Conservation (phyloP, 1,140 invertebrate genomes). For the Limonius californicus region DNA sequence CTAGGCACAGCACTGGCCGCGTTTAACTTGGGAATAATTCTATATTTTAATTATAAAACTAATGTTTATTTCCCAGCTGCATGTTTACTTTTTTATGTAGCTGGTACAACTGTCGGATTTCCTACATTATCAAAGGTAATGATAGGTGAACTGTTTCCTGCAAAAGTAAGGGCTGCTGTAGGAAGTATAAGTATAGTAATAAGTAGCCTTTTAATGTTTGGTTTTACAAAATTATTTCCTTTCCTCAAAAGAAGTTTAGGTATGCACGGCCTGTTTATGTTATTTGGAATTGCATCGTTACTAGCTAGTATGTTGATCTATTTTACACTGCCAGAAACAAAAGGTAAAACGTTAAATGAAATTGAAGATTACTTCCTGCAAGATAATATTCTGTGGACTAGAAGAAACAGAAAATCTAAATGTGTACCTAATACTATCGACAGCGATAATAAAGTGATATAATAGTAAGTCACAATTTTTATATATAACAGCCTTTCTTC, state of each 20-base stretch:
- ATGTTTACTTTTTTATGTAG: conserved; percentile 63
- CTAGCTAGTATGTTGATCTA: conserved; percentile 62
- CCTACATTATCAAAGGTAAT: conserved; percentile 67
- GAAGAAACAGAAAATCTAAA: too few relatives aligned
- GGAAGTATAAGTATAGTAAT: conserved; percentile 66
- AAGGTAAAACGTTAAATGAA: conserved; percentile 71
- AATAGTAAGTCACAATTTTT: too few relatives aligned
- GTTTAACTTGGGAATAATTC: conserved; percentile 53
- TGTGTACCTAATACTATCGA: too few relatives aligned
- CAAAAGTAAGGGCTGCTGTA: conserved; percentile 48
- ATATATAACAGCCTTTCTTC: too few relatives aligned
- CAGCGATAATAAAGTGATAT: too few relatives aligned
- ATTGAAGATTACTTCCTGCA: conserved; percentile 75
- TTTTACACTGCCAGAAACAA: conserved; percentile 77
- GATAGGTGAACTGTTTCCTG: conserved; percentile 67
- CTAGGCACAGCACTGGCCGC: conserved; percentile 60
- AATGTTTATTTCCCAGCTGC: conserved; percentile 38
- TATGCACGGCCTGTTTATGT: conserved; percentile 59
- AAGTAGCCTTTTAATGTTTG: conserved; percentile 64
- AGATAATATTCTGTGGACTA: conserved; percentile 60
- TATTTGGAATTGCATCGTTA: conserved; percentile 67
- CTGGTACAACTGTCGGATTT: conserved; percentile 66
- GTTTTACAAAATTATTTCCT: conserved; percentile 69
- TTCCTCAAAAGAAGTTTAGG: conserved; percentile 55
- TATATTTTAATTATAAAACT: conserved; percentile 43